Evolutionary conservation across 2,113 vertebrate genomes (phyloP).

Genomic region (Aplodontia rufa): DNA sequence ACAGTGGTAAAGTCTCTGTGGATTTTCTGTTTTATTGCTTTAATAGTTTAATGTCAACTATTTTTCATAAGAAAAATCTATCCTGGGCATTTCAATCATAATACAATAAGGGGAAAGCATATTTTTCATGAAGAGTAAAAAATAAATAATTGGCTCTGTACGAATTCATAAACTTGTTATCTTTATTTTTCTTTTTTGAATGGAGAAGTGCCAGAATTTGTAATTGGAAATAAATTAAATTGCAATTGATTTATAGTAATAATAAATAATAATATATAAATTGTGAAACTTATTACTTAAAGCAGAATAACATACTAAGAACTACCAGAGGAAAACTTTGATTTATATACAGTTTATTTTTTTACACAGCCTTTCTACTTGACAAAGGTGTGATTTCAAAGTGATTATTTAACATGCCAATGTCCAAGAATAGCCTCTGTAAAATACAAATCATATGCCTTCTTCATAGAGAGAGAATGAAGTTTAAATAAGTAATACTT

Average conservation of each 20-base stretch:
- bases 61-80: slow-evolving; percentile 48
- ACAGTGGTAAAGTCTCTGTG: slow-evolving; percentile 29
- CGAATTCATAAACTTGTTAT: slow-evolving; percentile 11
- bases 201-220: neutral
- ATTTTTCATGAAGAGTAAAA: neutral
- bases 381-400: neutral
- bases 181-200: neutral
- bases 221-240: neutral
- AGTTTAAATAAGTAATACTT: neutral
- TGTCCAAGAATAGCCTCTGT: neutral
- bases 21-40: slow-evolving; percentile 60
- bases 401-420: neutral
- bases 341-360: slow-evolving; percentile 40
- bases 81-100: slow-evolving; percentile 42
- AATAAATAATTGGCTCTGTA: slow-evolving; percentile 27
- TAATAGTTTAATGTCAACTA: slow-evolving; percentile 64
- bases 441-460: neutral
- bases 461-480: neutral
- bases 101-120: neutral
- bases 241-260: neutral
- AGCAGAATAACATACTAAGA: neutral
- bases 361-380: neutral
- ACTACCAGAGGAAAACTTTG: neutral
- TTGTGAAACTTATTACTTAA: slow-evolving; percentile 1
- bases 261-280: too few relatives aligned